These are phyloP conservation scores for Onychorhynchus coronatus DNA, from an alignment of 2,113 vertebrate species.

Conservation along the genomic window DNA sequence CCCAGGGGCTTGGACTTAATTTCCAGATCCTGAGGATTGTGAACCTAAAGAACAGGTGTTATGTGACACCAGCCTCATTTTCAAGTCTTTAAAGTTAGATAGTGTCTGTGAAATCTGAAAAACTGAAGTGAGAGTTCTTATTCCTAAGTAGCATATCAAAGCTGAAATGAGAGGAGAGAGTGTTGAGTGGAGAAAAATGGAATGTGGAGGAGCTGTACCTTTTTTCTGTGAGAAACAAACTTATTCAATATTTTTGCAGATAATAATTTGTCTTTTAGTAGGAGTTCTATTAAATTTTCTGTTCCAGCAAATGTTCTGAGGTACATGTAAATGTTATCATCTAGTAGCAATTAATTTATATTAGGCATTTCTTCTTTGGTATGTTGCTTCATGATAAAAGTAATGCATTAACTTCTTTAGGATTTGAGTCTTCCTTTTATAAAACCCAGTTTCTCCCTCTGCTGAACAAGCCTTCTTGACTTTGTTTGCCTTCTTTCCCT, in stretches of 20 bases:
- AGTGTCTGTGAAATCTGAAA: not conserved
- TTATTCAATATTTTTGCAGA: not conserved
- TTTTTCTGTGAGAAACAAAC: not conserved
- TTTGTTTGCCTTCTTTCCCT: slow-evolving; percentile 14
- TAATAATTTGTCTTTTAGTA: not conserved
- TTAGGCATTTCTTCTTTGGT: not conserved
- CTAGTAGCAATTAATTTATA: not conserved
- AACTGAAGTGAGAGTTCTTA: not conserved
- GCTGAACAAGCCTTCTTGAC: not conserved
- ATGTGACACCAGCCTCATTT: not conserved
- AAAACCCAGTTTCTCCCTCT: slow-evolving; percentile 1
- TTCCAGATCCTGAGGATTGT: not conserved
- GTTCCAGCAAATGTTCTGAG: not conserved
- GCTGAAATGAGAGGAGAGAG: not conserved
- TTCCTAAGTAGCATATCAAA: not conserved
- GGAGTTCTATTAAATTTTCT: not conserved
- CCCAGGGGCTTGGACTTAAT: not conserved
- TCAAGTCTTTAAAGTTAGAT: not conserved
- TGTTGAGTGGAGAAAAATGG: not conserved
- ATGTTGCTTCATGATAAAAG: not conserved
- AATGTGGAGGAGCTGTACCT: not conserved
- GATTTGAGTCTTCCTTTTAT: not conserved
- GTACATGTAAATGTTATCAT: not conserved
- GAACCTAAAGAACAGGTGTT: not conserved
- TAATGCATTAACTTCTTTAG: not conserved